Evolutionary conservation across 2,113 vertebrate species (phyloP).

Genomic region (Rissa tridactyla): DNA sequence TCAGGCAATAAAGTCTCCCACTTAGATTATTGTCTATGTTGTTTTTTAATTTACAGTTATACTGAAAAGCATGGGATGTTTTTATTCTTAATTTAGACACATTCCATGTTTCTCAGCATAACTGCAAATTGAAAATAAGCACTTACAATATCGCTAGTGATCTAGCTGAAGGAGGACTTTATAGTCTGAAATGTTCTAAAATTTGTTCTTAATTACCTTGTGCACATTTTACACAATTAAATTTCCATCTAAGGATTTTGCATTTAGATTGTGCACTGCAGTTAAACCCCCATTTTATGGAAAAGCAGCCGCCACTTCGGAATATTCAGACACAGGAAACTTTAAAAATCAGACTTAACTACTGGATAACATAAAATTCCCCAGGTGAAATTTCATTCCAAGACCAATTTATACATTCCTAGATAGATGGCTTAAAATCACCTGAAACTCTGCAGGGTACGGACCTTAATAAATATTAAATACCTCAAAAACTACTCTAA

Average conservation of each 20-base stretch:
- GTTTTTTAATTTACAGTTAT: constrained; percentile 66
- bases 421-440: constrained; percentile 71
- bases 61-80: constrained; percentile 6
- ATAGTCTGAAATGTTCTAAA: constrained; percentile 73
- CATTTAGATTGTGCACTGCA: constrained; percentile 67
- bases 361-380: constrained; percentile 76
- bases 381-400: constrained; percentile 65
- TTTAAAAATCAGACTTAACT: constrained; percentile 74
- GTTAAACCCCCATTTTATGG: constrained; percentile 62
- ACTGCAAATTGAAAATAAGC: constrained; percentile 79
- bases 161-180: constrained; percentile 69
- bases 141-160: constrained; percentile 47
- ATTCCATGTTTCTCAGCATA: constrained; percentile 68
- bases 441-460: constrained; percentile 65
- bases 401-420: constrained; percentile 70
- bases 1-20: background rate
- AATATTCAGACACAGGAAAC: constrained; percentile 56
- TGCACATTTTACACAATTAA: constrained; percentile 76
- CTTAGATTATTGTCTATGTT: background rate
- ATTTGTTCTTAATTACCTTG: constrained; percentile 79
- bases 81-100: constrained; percentile 65
- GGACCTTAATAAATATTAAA: constrained; percentile 81
- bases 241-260: constrained; percentile 75
- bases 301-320: background rate
- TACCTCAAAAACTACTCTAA: constrained; percentile 67